phyloP scores from a whole-genome alignment of 2,888 invertebrate genomes.

The Hoplodrina ambigua region DNA sequence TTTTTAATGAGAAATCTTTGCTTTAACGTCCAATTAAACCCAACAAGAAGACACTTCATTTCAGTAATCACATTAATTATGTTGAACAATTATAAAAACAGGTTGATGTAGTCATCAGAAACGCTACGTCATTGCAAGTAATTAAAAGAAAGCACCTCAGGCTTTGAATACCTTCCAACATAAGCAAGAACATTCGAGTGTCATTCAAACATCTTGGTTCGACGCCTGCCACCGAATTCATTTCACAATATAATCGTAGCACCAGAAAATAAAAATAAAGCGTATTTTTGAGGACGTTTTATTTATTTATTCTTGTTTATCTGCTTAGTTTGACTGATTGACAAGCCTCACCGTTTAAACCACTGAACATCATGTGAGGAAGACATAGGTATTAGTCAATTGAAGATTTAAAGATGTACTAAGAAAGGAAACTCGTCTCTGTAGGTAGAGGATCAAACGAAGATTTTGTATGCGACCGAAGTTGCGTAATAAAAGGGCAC shows the following conservation, averaged over 20 bases:
- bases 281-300: neutral
- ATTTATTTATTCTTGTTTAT: too few relatives aligned
- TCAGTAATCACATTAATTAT: neutral
- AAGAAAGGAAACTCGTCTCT: neutral
- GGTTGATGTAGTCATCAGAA: conserved; percentile 13
- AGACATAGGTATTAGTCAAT: neutral
- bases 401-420: neutral
- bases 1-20: neutral
- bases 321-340: neutral
- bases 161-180: conserved; percentile 17
- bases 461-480: conserved; percentile 21
- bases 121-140: conserved; percentile 35
- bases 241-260: neutral
- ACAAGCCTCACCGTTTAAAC: neutral
- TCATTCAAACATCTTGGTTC: conserved; percentile 41
- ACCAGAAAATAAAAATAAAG: neutral
- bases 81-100: conserved; percentile 27
- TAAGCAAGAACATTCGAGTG: conserved; percentile 40
- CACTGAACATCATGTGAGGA: neutral
- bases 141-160: conserved; percentile 43
- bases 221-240: conserved; percentile 4
- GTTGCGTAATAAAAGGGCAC: neutral
- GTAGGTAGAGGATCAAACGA: conserved; percentile 4
- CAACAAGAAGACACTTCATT: conserved; percentile 6
- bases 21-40: conserved; percentile 9